Conservation (phyloP, 1,140 invertebrate species). For the Sitobion miscanthi region DNA sequence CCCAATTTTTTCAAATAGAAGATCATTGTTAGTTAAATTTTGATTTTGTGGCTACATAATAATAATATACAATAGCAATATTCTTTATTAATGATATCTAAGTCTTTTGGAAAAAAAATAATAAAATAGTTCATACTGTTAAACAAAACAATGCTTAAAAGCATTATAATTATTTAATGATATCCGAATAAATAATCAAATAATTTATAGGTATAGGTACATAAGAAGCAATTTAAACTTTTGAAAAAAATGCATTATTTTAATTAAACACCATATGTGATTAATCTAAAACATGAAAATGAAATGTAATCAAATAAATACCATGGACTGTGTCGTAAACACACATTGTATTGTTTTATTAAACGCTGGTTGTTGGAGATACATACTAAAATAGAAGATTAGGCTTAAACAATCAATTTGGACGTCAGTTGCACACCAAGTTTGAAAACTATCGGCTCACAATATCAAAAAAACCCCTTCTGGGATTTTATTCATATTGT, state of each 20-base stretch:
- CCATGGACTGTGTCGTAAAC: too few species aligned
- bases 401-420: not conserved
- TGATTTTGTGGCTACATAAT: not conserved
- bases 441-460: not conserved
- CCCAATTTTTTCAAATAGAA: too few species aligned
- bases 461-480: not conserved
- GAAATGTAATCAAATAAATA: not conserved
- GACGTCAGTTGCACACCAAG: not conserved
- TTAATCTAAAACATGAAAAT: not conserved
- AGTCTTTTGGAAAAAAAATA: too few species aligned
- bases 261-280: too few species aligned
- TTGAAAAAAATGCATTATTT: too few species aligned
- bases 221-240: too few species aligned
- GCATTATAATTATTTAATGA: too few species aligned
- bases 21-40: too few species aligned
- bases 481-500: slow-evolving; percentile 2
- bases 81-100: not conserved
- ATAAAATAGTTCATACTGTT: too few species aligned
- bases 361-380: not conserved
- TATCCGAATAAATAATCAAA: too few species aligned
- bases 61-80: not conserved
- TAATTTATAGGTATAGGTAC: too few species aligned
- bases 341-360: not conserved
- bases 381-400: not conserved
- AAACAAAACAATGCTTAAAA: too few species aligned